Evolutionary conservation across 1,140 invertebrate genomes (phyloP), one percentile per base, ranked within the genome.

Genomic region (Aphelinus certus): DNA sequence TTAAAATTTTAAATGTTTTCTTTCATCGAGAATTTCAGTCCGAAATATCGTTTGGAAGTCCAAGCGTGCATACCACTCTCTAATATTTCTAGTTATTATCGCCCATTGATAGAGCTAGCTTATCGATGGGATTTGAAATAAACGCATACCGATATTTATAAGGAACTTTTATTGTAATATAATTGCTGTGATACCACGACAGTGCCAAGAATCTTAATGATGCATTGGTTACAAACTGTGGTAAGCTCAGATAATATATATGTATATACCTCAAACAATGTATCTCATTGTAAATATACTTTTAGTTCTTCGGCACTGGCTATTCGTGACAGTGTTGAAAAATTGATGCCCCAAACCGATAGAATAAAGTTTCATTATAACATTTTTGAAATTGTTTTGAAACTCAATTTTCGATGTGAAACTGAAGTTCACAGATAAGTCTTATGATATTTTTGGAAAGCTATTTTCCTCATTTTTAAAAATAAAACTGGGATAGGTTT

Each of bases 151-250:
- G 53, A 2, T 46, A 67, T 67, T 67, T 46, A 43, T 47, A 49
- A 46, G 58, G 3, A 70, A 70, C 61, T 71, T 62, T 63, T 71
- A 62, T 62, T 63, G 2, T 53, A 62, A 45, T 10, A 49, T 61
- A 51, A 67, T 73, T 53, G 58, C 62, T 68, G 68, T 46, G 58
- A 74, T 74, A 64, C 51, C 47, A 53, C 48, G 7, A 53, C 48
- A 74, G 65, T 74, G 72, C 72, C 72, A 74, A 74, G 72, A 68
- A 74, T 74, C 46, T 74, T 65, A 74, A 74, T 74, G 72, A 68
- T 65, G 65, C 72, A 74, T 69, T 74, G 46, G 51, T 68, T 74
- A 57, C 56, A 56, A 62, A 6, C 9, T 67, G 62, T 46, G 46
- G 64, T 46, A 3, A 49, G 10, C 49, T 46, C 42, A 53, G 62